Conservation (phyloP, 2,113 vertebrate genomes). For the Notothenia rossii region DNA sequence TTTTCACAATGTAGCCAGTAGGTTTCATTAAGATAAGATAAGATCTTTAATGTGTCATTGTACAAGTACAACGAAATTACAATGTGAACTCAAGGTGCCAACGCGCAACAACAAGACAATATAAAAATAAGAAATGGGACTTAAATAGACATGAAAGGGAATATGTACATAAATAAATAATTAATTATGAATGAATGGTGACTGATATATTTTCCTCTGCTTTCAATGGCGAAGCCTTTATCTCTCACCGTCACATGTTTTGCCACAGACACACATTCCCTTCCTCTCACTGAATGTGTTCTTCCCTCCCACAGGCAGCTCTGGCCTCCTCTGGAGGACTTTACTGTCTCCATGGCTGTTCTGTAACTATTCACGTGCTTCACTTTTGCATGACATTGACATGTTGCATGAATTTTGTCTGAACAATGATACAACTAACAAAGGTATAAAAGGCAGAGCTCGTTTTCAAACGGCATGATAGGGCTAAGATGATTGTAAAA, state of each 20-base stretch:
- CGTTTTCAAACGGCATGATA: not conserved
- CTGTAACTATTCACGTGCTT: constrained; percentile 84
- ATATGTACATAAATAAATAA: too few relatives aligned
- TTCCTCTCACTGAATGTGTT: constrained; percentile 26
- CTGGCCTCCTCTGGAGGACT: constrained; percentile 93
- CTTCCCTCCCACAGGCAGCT: constrained; percentile 87
- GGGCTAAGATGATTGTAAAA: not conserved
- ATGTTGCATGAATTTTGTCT: constrained; percentile 3
- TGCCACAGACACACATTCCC: not conserved
- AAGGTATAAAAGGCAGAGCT: not conserved
- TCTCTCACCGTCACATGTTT: not conserved
- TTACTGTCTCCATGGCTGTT: constrained; percentile 94
- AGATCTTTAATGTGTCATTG: too few relatives aligned
- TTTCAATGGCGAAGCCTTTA: not conserved
- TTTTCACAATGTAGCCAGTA: not conserved
- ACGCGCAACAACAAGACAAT: too few relatives aligned
- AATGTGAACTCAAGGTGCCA: too few relatives aligned
- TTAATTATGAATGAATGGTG: not conserved
- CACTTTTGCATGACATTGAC: constrained; percentile 9
- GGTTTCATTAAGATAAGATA: too few relatives aligned
- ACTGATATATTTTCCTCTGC: not conserved
- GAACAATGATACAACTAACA: not conserved
- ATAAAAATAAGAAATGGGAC: too few relatives aligned
- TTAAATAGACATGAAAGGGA: too few relatives aligned
- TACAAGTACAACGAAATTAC: too few relatives aligned